A percentile compares a stretch with the other conserved stretches of the same genome.
Evolutionary conservation across 2,113 vertebrate genomes (phyloP).

Genomic region (Rhabdomys dilectus): DNA sequence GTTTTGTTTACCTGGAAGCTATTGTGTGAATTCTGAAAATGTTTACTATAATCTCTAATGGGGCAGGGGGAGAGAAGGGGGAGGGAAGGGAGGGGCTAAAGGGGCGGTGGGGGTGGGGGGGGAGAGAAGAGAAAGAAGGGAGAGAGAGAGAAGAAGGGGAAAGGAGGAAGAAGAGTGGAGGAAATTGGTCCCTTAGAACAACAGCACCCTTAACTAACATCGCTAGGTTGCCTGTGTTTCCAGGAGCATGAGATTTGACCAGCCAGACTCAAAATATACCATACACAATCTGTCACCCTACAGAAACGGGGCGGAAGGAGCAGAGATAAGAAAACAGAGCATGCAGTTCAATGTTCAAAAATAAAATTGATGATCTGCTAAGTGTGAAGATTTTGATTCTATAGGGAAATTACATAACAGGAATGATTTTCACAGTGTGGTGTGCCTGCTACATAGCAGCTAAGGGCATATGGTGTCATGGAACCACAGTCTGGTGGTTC

Average conservation of each 20-base stretch:
- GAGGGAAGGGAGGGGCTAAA: background rate
- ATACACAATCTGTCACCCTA: background rate
- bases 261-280: slow-evolving; percentile 12
- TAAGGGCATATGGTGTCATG: background rate
- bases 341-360: slow-evolving; percentile 45
- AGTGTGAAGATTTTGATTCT: slow-evolving; percentile 37
- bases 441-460: background rate
- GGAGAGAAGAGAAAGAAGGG: background rate
- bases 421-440: background rate
- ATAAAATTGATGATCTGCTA: slow-evolving; percentile 14
- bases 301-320: background rate
- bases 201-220: background rate
- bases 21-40: slow-evolving; percentile 28
- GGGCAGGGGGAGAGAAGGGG: background rate
- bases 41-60: background rate
- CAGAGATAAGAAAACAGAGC: slow-evolving; percentile 28
- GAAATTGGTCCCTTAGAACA: background rate
- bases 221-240: slow-evolving; percentile 22
- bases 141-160: background rate
- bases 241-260: background rate
- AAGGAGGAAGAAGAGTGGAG: background rate
- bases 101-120: too few species aligned
- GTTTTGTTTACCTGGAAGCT: slow-evolving; percentile 6
- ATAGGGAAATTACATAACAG: slow-evolving; percentile 33
- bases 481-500: background rate